Evolutionary conservation across 35 echinoderm and acorn worm species (phyloP), one percentile per base, ranked within the genome.

Genomic region (Eucidaris tribuloides): DNA sequence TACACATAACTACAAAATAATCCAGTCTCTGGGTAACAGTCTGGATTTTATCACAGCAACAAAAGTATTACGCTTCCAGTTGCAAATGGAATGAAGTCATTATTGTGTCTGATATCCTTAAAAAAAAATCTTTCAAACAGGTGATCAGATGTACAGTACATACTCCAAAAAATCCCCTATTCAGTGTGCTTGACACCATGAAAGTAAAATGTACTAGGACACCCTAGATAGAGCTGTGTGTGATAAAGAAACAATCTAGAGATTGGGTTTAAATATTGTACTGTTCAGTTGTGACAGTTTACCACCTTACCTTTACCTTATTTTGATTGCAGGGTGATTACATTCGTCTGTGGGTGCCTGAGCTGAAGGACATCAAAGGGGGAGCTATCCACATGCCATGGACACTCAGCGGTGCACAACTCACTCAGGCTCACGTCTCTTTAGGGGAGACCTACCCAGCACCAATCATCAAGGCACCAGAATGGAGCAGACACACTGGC

Each of bases 261-360:
- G 14, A 32, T 65, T 27, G 62, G 29, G 14, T 13, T 55, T 11
- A 55, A 55, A 55, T 11, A 55, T 55, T 13, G n/a, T 55, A 13
- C n/a, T 55, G 50, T 60, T 3, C 31, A 24, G 31, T 60, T 60
- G 13, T 24, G 22, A 29, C n/a, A 2, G 22, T 60, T 60, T 4
- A 24, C n/a, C n/a, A n/a, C n/a, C n/a, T n/a, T 56, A 33, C 19
- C 24, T 25, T 35, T 81, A 55, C 32, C 15, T 22, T 57, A 33
- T 49, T 81, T 27, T 15, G 13, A 60, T 25, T 56, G 6, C 57
- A 94, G 91, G 91, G 91, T 60, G 85, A 84, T 41, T 94, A 94
- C 59, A 84, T 94, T 13, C 66, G 91, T 25, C 81, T 78, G 6
- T 94, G 91, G 91, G 59, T 94, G 44, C 91, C 91, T 20, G 91